Evolutionary conservation across 2,888 invertebrate genomes (phyloP), one percentile per base, ranked within the genome.

Genomic region (Helicoverpa assulta): DNA sequence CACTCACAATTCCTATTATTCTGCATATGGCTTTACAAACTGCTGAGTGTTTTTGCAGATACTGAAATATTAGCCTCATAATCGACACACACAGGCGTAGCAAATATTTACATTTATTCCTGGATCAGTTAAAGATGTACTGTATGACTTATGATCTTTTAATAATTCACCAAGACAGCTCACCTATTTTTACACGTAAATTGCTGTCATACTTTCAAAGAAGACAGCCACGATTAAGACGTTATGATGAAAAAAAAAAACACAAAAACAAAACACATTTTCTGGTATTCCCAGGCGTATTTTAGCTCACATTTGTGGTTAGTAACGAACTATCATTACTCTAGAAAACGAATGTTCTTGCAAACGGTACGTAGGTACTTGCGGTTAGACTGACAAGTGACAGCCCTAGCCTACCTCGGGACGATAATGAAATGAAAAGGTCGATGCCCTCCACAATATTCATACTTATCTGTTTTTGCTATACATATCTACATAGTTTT

Each of bases 401-500:
- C 73, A 81, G 16, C 82, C 81, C 71, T 81, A 47, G 51, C 74
- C 54, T 64, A 83, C 80, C 78, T 81, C 57, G 29, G 26, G 47
- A 57, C 62, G 72, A 74, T 80, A 79, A 81, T 78, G 67, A 69
- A 76, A 73, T 76, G 73, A 80, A 76, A 79, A 70, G 76, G 65
- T 70, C 78, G 53, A 66, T 73, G 72, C 56, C 40, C 40, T 63
- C 70, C 40, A 33, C 51, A 51, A 54, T 62, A 51, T 12, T 57
- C 61, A 67, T 56, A 52, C 58, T 59, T 70, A 68, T 76, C 60
- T 66, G 68, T 76, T 79, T 79, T 77, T 79, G 72, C 68, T n/a
- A 53, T 63, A 73, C 53, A 18, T 53, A 43, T 51, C 16, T 53
- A 33, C 43, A 16, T 60, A 67, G 54, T 79, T 76, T 76, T 71